A percentile compares a stretch with the other conserved stretches of the same genome.
Conservation (phyloP, 2,888 invertebrate species). For the Ormyrus pomaceus region DNA sequence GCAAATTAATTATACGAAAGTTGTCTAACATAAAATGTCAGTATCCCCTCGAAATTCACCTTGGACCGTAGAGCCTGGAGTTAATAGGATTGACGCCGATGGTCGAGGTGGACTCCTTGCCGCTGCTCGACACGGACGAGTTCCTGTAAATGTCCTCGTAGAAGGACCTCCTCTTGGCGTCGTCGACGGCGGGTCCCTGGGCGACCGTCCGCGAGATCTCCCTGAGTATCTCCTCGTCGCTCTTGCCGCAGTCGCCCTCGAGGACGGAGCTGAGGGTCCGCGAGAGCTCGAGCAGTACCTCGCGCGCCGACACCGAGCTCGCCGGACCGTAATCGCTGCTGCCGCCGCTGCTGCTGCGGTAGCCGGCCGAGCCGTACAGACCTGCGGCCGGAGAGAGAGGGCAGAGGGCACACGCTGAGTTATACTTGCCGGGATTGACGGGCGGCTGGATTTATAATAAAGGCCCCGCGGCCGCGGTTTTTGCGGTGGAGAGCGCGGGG, state of each 20-base stretch:
- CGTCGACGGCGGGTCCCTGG: slow-evolving; percentile 57
- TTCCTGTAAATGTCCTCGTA: slow-evolving; percentile 55
- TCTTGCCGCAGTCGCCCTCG: slow-evolving; percentile 64
- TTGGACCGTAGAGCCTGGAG: slow-evolving; percentile 63
- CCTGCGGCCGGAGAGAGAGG: slow-evolving; percentile 46
- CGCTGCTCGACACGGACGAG: slow-evolving; percentile 53
- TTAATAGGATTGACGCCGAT: slow-evolving; percentile 66
- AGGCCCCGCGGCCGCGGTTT: no score
- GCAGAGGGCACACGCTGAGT: no score
- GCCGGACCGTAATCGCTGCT: slow-evolving; percentile 22
- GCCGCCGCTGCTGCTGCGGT: slow-evolving; percentile 38
- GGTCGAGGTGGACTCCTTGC: slow-evolving; percentile 52
- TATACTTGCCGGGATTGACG: no score
- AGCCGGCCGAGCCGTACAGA: slow-evolving; percentile 60
- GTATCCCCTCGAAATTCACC: not conserved
- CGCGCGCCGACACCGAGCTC: slow-evolving; percentile 60
- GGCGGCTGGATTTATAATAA: no score
- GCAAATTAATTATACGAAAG: no score
- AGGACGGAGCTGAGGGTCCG: slow-evolving; percentile 69
- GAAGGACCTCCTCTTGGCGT: slow-evolving; percentile 4
- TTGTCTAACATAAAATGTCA: no score
- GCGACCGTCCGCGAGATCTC: slow-evolving; percentile 68
- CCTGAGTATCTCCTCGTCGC: slow-evolving; percentile 67
- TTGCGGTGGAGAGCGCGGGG: no score
- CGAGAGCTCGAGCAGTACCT: slow-evolving; percentile 67